Base-by-base conservation (phyloP, 2,113 vertebrate species). In the Ornithorhynchus anatinus region DNA sequence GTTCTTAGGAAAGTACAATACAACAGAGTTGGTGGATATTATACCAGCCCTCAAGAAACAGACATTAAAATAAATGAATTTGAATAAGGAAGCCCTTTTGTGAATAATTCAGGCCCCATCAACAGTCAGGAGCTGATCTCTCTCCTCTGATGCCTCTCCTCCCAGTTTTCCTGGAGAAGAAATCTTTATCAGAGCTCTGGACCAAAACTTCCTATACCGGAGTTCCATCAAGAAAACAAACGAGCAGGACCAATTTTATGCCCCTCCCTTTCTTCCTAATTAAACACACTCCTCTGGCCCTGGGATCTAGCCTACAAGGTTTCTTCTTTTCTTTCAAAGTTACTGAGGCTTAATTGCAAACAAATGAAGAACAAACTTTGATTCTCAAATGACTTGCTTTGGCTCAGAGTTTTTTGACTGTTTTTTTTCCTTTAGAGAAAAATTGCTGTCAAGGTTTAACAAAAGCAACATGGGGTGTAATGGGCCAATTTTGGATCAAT, bases 391-490 rank as follows among this genome's bases (percentile, higher is more conserved):
- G 7, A 72, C 29, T 84, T 60, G 77, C 72, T 78, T 77, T 60
- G 67, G 40, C 48, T 76, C 73, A 65, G 80, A 61, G 76, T 80
- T 82, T 74, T 58, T 61, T 79, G n/a, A 22, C 58, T 31, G 64
- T 54, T 19, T 63, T 63, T 42, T 42, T 38, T 59, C 20, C 4
- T 22, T 17, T 4, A 53, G 64, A 14, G 47, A 15, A 51, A 66
- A 36, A 17, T 8, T 56, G 3, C 63, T 56, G 25, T 29, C 66
- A 74, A 84, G 76, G 70, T 86, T 82, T 88, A 88, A 89, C 76
- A 71, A 84, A 87, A 89, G 58, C 87, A 87, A 54, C 71, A 84
- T 81, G 77, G 19, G 51, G 57, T 32, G 47, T 64, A 76, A 76
- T 57, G 65, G 88, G 54, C 59, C 48, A 70, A 69, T 45, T 76